Evolutionary conservation across 2,113 vertebrate species (phyloP), one percentile per base, ranked within the genome.

Genomic region (Atlantisia rogersi): DNA sequence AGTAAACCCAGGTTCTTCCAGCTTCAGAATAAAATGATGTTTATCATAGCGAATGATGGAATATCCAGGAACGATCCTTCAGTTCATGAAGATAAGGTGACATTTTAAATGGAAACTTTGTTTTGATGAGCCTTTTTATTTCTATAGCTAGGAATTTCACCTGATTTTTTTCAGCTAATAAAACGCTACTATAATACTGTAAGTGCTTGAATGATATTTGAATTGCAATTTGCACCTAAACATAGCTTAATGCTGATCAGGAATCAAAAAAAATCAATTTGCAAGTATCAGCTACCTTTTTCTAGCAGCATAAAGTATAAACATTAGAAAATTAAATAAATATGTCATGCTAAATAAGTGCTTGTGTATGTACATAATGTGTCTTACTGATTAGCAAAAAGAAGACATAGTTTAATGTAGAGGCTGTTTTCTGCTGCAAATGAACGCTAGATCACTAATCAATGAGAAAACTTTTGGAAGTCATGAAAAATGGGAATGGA

Each of bases 301-400:
- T 55, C 59, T 78, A 63, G 12, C 20, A 64, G 78, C 14, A 39
- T 73, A 29, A 81, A 89, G 69, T n/a, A 70, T 10, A 70, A 71
- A 44, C 13, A 70, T 83, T 65, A 82, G 31, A 77, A 88, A 88
- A 74, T 32, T 86, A 59, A 86, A 90, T 82, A 92, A 90, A 60
- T 71, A 29, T 64, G 12, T 35, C 11, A 26, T 18, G 10, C 39
- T 84, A 73, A 73, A 14, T 65, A 65, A 70, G 24, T 82, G 55
- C 44, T 73, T 88, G 18, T 37, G 3, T 39, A 35, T 29, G 29
- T 28, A 58, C 7, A 70, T 31, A 63, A 67, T 0, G 0, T 31
- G 3, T 56, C 32, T 71, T 55, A 37, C n/a, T 92, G 53, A 73
- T 90, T 55, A 82, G 25, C 46, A 63, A 52, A 81, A 85, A 31